Conservation (phyloP, 92 coral and sea anemone species). For the Bergia sp. region DNA sequence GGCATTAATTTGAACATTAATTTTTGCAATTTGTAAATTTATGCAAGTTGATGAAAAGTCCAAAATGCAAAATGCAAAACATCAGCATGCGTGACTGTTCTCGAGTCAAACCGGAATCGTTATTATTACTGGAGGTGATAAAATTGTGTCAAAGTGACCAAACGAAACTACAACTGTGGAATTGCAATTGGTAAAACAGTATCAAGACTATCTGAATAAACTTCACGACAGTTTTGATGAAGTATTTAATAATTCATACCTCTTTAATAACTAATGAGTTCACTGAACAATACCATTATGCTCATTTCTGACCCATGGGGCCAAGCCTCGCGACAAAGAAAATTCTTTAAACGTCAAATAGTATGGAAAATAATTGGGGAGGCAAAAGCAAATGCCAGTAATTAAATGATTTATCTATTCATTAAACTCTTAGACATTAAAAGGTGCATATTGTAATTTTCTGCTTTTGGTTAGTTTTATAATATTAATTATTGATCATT, state of each 20-base stretch:
- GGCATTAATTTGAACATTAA: background rate
- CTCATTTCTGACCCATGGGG: background rate
- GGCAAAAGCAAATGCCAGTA: background rate
- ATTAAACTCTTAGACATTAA: no score
- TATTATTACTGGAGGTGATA: background rate
- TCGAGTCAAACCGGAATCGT: background rate
- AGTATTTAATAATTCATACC: constrained; percentile 31
- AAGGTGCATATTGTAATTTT: no score
- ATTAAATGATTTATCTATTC: no score
- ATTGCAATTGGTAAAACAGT: background rate
- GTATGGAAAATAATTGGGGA: background rate
- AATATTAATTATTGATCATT: no score
- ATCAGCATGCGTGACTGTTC: background rate
- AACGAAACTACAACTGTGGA: background rate
- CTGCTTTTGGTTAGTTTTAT: no score
- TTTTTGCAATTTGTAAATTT: constrained; percentile 12
- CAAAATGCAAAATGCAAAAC: no score
- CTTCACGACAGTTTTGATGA: background rate
- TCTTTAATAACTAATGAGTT: constrained; percentile 14
- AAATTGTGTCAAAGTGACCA: background rate
- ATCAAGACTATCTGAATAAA: background rate
- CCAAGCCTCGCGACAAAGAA: no score
- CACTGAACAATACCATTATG: background rate
- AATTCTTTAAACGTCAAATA: background rate
- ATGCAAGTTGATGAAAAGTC: background rate